Conservation (phyloP, 1,140 invertebrate genomes). For the Phocides pigmalion region DNA sequence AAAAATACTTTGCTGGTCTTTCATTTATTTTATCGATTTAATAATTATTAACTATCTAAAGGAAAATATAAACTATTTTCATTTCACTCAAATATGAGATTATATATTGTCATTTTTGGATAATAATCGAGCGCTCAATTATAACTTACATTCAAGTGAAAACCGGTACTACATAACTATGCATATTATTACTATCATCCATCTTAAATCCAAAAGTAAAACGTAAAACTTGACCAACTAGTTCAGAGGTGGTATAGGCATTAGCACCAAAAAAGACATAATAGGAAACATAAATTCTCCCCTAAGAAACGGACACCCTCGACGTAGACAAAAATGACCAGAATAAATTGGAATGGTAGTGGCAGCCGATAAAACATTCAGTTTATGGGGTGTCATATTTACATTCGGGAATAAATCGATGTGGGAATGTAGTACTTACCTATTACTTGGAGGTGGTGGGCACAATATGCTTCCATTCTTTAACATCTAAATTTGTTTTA, state of each 20-base stretch:
- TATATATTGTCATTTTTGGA: too few species aligned
- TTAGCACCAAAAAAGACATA: constrained; percentile 60
- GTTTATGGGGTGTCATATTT: constrained; percentile 83
- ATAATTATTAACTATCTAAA: neutral
- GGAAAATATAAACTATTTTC: too few species aligned
- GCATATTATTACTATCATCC: constrained; percentile 4
- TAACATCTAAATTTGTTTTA: constrained; percentile 37
- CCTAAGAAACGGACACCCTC: constrained; percentile 79
- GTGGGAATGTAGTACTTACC: constrained; percentile 71
- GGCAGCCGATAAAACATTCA: constrained; percentile 79
- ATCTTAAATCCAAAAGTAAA: constrained; percentile 15
- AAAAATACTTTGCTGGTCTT: neutral
- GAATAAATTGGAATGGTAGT: constrained; percentile 81
- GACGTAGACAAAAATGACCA: constrained; percentile 81
- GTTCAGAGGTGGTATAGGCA: constrained; percentile 54
- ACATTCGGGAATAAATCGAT: constrained; percentile 74
- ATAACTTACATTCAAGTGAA: constrained; percentile 12
- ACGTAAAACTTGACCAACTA: constrained; percentile 37
- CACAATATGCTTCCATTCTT: constrained; percentile 59
- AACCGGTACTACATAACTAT: constrained; percentile 13
- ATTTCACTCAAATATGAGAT: too few species aligned
- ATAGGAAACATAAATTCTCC: constrained; percentile 75
- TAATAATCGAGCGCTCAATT: neutral
- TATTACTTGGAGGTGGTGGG: constrained; percentile 44
- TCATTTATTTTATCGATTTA: neutral